Evolutionary conservation across 1,140 invertebrate species (phyloP).

Genomic region (Atta cephalotes): DNA sequence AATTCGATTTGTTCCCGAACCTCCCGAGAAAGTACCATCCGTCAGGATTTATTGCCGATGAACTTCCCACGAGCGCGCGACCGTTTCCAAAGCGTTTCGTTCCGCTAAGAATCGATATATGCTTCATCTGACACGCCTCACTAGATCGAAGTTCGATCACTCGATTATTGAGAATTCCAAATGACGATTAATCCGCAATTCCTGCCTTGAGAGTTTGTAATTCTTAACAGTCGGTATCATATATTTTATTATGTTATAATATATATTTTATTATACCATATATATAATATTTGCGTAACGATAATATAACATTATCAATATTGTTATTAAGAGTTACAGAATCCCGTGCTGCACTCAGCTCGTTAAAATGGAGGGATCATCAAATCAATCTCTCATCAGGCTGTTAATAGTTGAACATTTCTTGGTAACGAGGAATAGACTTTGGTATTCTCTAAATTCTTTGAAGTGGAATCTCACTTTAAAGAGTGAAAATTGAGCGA

Average conservation of each 20-base stretch:
- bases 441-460: too few relatives aligned
- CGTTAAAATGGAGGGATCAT: background rate
- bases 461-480: too few relatives aligned
- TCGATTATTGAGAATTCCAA: background rate
- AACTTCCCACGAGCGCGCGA: background rate
- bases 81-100: background rate
- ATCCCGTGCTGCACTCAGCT: too few relatives aligned
- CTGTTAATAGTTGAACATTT: background rate
- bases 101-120: background rate
- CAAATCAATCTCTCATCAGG: background rate
- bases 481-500: too few relatives aligned
- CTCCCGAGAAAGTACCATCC: conserved; percentile 32
- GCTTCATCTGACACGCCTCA: too few relatives aligned
- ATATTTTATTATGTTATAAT: too few relatives aligned
- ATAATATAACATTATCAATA: too few relatives aligned
- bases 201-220: background rate
- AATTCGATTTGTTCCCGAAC: conserved; percentile 33
- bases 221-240: too few relatives aligned
- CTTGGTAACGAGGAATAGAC: background rate
- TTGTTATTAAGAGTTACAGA: too few relatives aligned
- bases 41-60: background rate
- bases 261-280: too few relatives aligned
- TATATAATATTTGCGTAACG: too few relatives aligned
- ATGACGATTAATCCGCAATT: background rate
- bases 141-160: background rate